Evolutionary conservation across 2,888 invertebrate genomes (phyloP), one percentile per base, ranked within the genome.

Genomic region (Mantis religiosa): DNA sequence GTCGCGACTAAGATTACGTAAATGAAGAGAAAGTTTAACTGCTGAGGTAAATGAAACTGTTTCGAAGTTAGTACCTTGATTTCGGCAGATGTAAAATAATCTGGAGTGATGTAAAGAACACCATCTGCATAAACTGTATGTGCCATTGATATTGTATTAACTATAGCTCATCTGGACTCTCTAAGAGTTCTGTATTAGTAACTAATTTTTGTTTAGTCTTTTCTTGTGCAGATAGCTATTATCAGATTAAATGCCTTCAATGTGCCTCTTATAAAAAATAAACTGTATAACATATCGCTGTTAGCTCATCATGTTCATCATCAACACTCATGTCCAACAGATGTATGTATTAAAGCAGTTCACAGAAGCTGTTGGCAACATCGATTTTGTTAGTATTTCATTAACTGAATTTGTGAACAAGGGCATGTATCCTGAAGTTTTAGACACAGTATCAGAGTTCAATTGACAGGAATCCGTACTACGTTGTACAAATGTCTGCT

Each of bases 221-320:
- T 71, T 71, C 25, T 71, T 71, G 15, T 71, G 54, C 54, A 71
- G 54, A 25, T 71, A 54, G 54, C 41, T 71, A 25, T 71, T 71
- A 54, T 15, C 20, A 71, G 54, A 71, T 71, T 81, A 86, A 81
- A 86, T 81, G 86, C 86, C 86, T 86, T 86, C 20, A 86, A 86
- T 86, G 86, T 86, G 86, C 86, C 86, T 86, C 86, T 86, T 86
- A 86, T 81, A 81, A 86, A 30, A n/a, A 86, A 28, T 81, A 85
- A 71, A 71, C 54, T 71, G 54, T 71, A 3, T 71, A 71, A 71
- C 54, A 71, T 71, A 71, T 71, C 54, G 54, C 54, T 71, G 20
- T 71, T 71, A 71, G 54, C 54, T 71, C 20, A 71, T 20, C 54
- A 71, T 25, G 8, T 71, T 71, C 54, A 71, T 20, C 54, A 71